Base-by-base conservation (phyloP, 2,113 vertebrate genomes). In the Catharus fuscescens region DNA sequence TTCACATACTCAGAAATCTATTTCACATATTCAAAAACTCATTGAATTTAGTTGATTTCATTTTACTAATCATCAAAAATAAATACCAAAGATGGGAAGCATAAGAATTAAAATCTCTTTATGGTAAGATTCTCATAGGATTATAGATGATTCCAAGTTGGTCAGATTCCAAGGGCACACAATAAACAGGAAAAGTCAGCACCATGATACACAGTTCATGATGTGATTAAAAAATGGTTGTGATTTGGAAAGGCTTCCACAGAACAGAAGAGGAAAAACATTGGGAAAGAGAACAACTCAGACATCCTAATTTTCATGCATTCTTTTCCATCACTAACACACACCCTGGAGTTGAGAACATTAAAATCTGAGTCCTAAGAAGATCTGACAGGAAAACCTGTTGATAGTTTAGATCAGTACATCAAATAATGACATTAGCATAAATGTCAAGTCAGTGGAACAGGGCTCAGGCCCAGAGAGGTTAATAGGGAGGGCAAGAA, bases 281-380 rank as follows among this genome's bases (percentile, higher is more conserved):
- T 3, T 4, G 15, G 7, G 4, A 3, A 60, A 62, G 42, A 57
- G 1, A 67, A 0, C 29, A 70, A 79, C 6, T 62, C 6, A 1
- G 5, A 61, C 7, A 44, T 2, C 56, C 2, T 17, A 12, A 53
- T 48, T 28, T 76, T 48, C 18, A 52, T 14, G 10, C 5, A 56
- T 34, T 74, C 14, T 61, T 60, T 47, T 16, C 50, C 19, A 34
- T 50, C 21, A 38, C 20, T 57, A 65, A 47, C 10, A 18, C 31
- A 70, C 44, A 25, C 52, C 12, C 23, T 23, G 5, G 11, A 81
- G n/a, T 6, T 7, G 17, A 40, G 12, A 94, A 25, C 2, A 60
- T 18, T n/a, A 66, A 81, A 81, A 81, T 21, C 36, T 1, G 1
- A 59, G 20, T 32, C 44, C 54, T 40, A 77, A 60, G 34, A 14